Base-by-base conservation (phyloP, 2,113 vertebrate species). In the Mellivora capensis region DNA sequence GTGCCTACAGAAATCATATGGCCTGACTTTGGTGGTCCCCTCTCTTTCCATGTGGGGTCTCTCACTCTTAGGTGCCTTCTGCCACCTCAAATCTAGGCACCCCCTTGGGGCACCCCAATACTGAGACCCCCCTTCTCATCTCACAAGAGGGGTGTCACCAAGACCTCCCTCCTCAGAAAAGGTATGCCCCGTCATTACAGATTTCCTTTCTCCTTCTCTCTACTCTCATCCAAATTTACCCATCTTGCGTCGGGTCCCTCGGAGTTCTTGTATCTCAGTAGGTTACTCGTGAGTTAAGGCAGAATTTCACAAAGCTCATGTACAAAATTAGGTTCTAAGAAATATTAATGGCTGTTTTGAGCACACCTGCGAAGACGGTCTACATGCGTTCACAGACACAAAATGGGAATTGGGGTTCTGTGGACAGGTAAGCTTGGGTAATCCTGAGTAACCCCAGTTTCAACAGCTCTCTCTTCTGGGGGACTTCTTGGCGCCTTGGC, bases 101-200 rank as follows among this genome's bases (percentile, higher is more conserved):
- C 21, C 34, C 31, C 21, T 0, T 1, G 0, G 1, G n/a, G 29
- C 21, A 49, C 47, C 62, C 34, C 49, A 64, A 0, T 9, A 74
- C 49, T 7, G 5, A 87, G 14, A 15, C 12, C 14, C 20, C 18
- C 14, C 34, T 79, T 39, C 47, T 69, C 47, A 13, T 52, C 90
- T 93, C 79, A 44, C 71, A 54, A 57, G 3, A 14, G 44, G 34
- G 11, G 14, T 71, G 27, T 59, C 79, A 37, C 14, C 80, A 80
- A 64, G 82, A 5, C 42, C 9, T 52, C 25, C 34, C 7, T 77
- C 52, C 6, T 31, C 34, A 17, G 20, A 85, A 74, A n/a, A 31
- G 2, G 3, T 4, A 18, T 4, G 21, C 39, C 7, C 23, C 47
- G 25, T 21, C 34, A 23, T 44, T 37, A 34, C 74, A 57, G 23